Evolutionary conservation across 2,113 vertebrate species (phyloP).

Genomic region (Rissa tridactyla): DNA sequence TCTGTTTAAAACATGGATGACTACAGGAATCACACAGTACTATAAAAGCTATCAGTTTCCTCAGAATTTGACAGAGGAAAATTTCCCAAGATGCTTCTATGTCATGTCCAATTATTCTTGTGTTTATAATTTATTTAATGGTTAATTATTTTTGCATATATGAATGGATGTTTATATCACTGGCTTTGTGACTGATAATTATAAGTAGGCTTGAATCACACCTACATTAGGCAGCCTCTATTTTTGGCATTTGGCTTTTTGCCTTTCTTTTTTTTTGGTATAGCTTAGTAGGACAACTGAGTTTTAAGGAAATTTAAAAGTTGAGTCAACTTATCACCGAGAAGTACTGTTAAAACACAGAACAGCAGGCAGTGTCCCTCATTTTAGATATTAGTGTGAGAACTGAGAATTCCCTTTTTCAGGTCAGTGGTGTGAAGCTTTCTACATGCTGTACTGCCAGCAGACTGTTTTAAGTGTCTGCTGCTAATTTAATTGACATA

Average conservation of each 20-base stretch:
- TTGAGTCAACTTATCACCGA: not conserved
- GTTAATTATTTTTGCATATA: not conserved
- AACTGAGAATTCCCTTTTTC: not conserved
- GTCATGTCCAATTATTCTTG: not conserved
- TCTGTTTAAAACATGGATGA: not conserved
- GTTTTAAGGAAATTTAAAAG: not conserved
- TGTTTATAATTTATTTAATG: not conserved
- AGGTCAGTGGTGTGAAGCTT: not conserved
- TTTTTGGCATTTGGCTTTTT: not conserved
- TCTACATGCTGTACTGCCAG: not conserved
- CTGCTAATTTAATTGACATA: not conserved
- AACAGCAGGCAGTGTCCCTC: not conserved
- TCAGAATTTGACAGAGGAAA: not conserved
- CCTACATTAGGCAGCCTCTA: not conserved
- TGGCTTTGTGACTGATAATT: not conserved
- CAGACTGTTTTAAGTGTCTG: not conserved
- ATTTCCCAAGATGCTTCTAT: not conserved
- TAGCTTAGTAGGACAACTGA: not conserved
- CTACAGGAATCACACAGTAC: not conserved
- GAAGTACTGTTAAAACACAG: not conserved
- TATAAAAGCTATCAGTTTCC: not conserved
- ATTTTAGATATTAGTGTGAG: not conserved
- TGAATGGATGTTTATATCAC: not conserved
- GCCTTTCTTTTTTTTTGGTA: not conserved
- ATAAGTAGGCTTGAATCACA: not conserved